These are phyloP conservation scores for Cuculus canorus DNA, from an alignment of 2,797 vertebrate species.

Conservation along the genomic window DNA sequence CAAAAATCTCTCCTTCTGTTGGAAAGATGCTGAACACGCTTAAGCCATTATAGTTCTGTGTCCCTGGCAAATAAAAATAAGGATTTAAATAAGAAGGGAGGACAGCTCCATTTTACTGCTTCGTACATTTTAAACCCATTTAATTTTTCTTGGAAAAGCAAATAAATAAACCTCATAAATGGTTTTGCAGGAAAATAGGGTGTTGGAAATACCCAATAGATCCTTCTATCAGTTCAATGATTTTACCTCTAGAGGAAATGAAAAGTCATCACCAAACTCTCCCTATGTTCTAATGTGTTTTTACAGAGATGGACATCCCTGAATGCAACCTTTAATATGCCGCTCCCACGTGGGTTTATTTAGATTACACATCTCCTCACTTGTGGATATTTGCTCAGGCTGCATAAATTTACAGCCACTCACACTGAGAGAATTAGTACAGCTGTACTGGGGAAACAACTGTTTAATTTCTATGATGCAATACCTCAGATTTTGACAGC, in stretches of 20 bases:
- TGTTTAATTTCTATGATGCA: background rate
- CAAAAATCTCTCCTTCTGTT: constrained; percentile 78
- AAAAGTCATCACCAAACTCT: background rate
- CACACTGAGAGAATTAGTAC: background rate
- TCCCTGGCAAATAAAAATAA: constrained; percentile 74
- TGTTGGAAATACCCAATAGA: background rate
- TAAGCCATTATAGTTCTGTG: constrained; percentile 85
- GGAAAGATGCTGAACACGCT: constrained; percentile 88
- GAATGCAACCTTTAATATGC: background rate
- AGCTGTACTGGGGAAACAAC: background rate
- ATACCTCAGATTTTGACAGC: background rate
- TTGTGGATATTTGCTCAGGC: background rate
- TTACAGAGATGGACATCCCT: background rate
- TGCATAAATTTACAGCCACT: background rate
- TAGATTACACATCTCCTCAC: background rate
- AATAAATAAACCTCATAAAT: background rate
- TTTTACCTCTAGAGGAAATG: background rate
- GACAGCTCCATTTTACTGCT: fast-evolving
- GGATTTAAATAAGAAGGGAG: background rate
- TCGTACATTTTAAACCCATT: background rate
- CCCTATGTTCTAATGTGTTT: background rate
- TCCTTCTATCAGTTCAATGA: background rate
- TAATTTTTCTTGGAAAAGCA: background rate
- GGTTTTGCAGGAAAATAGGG: background rate
- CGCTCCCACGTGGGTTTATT: background rate